Percentiles rank a stretch among this genome's conserved stretches.
Evolutionary conservation across 2,797 vertebrate species (phyloP).

Genomic region (Sparus aurata): DNA sequence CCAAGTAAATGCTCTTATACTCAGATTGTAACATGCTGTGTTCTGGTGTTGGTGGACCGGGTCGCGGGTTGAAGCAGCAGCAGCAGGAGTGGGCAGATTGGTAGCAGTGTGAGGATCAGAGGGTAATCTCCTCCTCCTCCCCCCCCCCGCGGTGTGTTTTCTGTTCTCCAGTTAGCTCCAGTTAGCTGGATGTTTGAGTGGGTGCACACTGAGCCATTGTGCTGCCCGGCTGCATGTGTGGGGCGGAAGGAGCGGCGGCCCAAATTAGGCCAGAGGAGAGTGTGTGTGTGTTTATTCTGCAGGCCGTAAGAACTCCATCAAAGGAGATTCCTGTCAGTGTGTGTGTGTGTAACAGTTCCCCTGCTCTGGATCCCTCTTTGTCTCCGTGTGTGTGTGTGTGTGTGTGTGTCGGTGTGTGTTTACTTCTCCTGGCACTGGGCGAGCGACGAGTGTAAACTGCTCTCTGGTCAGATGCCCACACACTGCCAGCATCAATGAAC

Average conservation of each 20-base stretch:
- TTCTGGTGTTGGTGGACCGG: background rate
- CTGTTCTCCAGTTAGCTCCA: constrained; percentile 29
- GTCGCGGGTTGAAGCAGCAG: background rate
- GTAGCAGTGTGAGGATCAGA: constrained; percentile 31
- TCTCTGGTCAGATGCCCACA: constrained; percentile 21
- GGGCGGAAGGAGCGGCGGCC: constrained; percentile 61
- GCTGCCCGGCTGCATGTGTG: constrained; percentile 41
- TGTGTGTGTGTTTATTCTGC: constrained; percentile 46
- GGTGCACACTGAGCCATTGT: constrained; percentile 76
- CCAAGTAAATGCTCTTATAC: background rate
- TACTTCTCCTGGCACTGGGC: constrained; percentile 27
- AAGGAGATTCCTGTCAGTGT: constrained; percentile 7
- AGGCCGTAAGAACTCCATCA: constrained; percentile 15
- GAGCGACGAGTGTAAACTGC: constrained; percentile 14
- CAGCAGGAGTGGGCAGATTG: constrained; percentile 27
- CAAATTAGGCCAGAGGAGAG: constrained; percentile 65
- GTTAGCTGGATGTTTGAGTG: constrained; percentile 51
- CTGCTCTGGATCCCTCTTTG: background rate
- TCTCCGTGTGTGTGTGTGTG: constrained; percentile 13
- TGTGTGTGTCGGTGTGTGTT: constrained; percentile 30
- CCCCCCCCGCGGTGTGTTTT: constrained; percentile 23
- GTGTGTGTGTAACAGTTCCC: constrained; percentile 35
- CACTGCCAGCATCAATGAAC: constrained; percentile 1
- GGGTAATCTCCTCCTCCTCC: constrained; percentile 1
- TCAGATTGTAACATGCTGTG: background rate